Evolutionary conservation across 2,888 invertebrate species (phyloP).

Genomic region (Hemithea aestivaria): DNA sequence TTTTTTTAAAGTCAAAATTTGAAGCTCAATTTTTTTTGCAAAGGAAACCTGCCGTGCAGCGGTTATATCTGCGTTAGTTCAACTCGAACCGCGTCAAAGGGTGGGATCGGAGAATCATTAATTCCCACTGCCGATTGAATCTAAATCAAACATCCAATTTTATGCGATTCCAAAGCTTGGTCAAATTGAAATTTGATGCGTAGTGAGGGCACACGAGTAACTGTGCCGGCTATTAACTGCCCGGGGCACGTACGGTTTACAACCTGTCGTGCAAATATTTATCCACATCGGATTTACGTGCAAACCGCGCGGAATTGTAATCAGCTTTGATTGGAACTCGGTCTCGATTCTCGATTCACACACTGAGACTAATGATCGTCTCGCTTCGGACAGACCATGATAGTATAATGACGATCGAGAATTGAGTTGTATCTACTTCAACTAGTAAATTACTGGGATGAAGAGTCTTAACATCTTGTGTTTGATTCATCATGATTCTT

Average conservation of each 20-base stretch:
- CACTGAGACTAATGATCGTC: constrained; percentile 18
- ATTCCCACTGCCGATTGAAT: constrained; percentile 16
- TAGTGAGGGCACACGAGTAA: constrained; percentile 55
- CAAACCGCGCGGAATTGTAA: constrained; percentile 69
- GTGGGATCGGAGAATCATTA: constrained; percentile 13
- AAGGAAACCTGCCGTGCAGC: too few relatives aligned
- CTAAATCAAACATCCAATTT: constrained; percentile 25
- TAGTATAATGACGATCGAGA: neutral
- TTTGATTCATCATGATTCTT: too few relatives aligned
- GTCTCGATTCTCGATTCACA: constrained; percentile 20
- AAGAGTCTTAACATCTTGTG: too few relatives aligned
- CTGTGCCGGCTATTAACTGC: constrained; percentile 58
- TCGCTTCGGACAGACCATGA: neutral
- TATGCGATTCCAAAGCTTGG: constrained; percentile 27
- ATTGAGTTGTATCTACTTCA: too few relatives aligned
- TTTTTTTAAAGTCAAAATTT: too few relatives aligned
- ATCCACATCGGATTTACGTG: constrained; percentile 73
- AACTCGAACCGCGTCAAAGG: constrained; percentile 14
- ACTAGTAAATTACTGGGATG: too few relatives aligned
- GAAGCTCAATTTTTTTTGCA: too few relatives aligned
- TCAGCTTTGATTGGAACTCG: constrained; percentile 63
- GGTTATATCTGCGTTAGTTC: too few relatives aligned
- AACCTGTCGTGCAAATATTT: constrained; percentile 77
- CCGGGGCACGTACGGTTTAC: constrained; percentile 65
- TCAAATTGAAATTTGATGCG: constrained; percentile 49